Evolutionary conservation across 2,113 vertebrate genomes (phyloP).

Genomic region (Pedetes capensis): DNA sequence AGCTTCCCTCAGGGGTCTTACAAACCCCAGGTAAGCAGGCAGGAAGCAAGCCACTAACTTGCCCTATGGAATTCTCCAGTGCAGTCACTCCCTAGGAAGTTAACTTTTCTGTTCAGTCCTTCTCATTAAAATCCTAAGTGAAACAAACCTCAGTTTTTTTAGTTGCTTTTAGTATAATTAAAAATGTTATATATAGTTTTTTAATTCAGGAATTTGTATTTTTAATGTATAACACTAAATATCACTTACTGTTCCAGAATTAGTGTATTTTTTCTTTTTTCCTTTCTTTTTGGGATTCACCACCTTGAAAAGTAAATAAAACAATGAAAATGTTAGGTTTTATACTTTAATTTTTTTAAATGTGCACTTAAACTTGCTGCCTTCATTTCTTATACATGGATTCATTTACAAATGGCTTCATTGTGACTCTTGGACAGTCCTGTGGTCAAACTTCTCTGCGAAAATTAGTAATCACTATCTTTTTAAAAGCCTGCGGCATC

Average conservation of each 20-base stretch:
- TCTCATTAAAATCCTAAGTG: background rate
- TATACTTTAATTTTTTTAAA: background rate
- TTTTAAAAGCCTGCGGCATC: too few species aligned
- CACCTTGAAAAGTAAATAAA: conserved; percentile 86
- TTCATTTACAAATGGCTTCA: background rate
- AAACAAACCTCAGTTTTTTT: background rate
- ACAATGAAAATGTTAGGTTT: conserved; percentile 39
- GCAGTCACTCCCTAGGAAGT: background rate
- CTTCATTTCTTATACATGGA: background rate
- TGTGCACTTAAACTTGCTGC: background rate
- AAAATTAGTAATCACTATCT: background rate
- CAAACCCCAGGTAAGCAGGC: background rate
- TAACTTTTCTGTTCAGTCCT: background rate
- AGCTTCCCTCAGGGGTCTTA: background rate
- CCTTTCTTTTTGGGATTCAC: conserved; percentile 98
- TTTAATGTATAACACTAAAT: conserved; percentile 46
- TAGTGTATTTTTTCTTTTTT: conserved; percentile 98
- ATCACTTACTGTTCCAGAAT: conserved; percentile 97
- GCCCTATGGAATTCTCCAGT: background rate
- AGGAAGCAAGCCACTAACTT: background rate
- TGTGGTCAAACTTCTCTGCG: background rate
- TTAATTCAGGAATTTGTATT: background rate
- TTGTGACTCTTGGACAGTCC: background rate
- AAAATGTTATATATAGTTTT: background rate
- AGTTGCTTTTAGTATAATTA: background rate